Percentiles rank a stretch among this genome's conserved stretches.
Conservation (phyloP, 2,888 invertebrate genomes). For the Prosopocoilus inquinatus region DNA sequence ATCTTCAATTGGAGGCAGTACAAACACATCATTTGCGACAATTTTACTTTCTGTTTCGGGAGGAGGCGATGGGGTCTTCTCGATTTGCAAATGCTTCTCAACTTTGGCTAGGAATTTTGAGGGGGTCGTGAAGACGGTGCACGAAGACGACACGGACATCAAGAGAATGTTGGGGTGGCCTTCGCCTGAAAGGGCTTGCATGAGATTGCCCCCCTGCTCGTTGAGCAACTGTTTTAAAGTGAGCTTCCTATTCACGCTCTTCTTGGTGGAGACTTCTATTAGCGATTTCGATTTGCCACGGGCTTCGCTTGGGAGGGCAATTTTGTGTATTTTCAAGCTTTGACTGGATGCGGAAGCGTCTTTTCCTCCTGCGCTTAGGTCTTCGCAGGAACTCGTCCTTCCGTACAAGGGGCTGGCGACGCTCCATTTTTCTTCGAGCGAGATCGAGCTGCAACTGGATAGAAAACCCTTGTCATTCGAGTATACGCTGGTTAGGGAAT, state of each 20-base stretch:
- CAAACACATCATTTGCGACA: no score
- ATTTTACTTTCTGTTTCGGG: background rate
- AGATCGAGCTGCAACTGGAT: background rate
- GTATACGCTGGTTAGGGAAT: background rate
- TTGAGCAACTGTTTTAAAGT: slow-evolving; percentile 10
- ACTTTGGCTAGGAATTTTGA: slow-evolving; percentile 14
- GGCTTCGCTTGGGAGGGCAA: background rate
- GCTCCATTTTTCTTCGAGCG: slow-evolving; percentile 14
- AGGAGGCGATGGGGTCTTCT: background rate
- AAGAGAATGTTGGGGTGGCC: slow-evolving; percentile 11
- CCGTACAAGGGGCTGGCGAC: slow-evolving; percentile 16
- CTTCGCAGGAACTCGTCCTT: slow-evolving; percentile 1
- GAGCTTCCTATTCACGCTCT: slow-evolving; percentile 8
- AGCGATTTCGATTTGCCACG: slow-evolving; percentile 12
- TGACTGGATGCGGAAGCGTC: slow-evolving; percentile 7
- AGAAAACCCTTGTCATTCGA: background rate
- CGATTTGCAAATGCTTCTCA: slow-evolving; percentile 12
- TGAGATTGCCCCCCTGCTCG: background rate
- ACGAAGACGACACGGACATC: slow-evolving; percentile 14
- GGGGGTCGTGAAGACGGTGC: slow-evolving; percentile 12
- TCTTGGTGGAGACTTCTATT: slow-evolving; percentile 12
- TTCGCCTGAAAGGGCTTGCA: background rate
- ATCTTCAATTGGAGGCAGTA: no score
- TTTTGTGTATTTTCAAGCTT: slow-evolving; percentile 6
- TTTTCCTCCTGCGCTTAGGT: slow-evolving; percentile 1